Conservation (phyloP, 1,140 invertebrate species). For the Cherax quadricarinatus region DNA sequence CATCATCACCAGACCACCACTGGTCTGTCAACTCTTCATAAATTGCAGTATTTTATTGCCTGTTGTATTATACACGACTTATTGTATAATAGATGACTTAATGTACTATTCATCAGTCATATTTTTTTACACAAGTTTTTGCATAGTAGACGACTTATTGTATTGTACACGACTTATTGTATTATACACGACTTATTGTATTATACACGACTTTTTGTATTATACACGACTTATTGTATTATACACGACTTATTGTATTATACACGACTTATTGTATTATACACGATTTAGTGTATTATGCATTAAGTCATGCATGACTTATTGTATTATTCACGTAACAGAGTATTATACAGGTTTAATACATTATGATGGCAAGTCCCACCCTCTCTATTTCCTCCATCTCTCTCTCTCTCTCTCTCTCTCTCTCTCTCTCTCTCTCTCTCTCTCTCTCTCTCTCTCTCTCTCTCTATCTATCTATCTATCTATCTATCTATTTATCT, state of each 20-base stretch:
- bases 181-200: neutral
- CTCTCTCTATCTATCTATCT: no score
- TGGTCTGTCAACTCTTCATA: no score
- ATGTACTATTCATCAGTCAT: neutral
- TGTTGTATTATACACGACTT: no score
- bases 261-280: neutral
- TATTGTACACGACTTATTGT: neutral
- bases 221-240: neutral
- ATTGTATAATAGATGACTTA: no score
- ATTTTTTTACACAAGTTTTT: neutral
- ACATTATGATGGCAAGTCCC: neutral
- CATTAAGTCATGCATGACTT: neutral
- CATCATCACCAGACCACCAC: no score
- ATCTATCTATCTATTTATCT: no score
- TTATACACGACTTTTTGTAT: neutral
- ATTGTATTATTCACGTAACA: neutral
- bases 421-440: slow-evolving; percentile 19
- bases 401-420: neutral
- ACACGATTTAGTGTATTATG: neutral
- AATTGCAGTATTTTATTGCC: no score
- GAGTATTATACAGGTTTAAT: no score
- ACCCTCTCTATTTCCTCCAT: neutral
- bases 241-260: neutral
- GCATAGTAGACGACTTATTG: slow-evolving; percentile 28
- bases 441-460: no score